Evolutionary conservation across 2,113 vertebrate genomes (phyloP).

Genomic region (Oreochromis aureus): DNA sequence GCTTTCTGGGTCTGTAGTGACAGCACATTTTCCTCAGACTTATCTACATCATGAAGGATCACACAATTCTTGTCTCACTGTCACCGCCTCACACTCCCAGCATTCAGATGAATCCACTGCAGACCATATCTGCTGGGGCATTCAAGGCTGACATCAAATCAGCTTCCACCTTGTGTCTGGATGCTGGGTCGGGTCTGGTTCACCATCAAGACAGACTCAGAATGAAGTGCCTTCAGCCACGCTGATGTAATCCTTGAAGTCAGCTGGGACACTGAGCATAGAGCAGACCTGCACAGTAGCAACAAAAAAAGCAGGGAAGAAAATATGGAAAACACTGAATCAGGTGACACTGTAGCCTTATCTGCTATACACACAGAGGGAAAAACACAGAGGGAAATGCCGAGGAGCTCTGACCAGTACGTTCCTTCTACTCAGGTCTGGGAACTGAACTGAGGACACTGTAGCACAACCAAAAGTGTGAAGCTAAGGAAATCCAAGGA

Average conservation of each 20-base stretch:
- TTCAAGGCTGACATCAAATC: background rate
- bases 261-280: conserved; percentile 54
- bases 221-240: conserved; percentile 59
- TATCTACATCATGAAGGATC: background rate
- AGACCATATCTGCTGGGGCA: background rate
- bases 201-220: conserved; percentile 26
- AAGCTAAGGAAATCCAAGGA: too few relatives aligned
- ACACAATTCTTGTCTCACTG: background rate
- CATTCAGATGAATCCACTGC: background rate
- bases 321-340: background rate
- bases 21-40: background rate
- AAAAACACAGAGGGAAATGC: background rate
- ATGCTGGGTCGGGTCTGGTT: background rate
- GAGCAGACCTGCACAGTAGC: conserved; percentile 53
- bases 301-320: background rate
- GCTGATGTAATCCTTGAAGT: conserved; percentile 60
- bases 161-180: background rate
- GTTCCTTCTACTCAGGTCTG: too few relatives aligned
- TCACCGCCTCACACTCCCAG: background rate
- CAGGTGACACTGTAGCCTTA: background rate
- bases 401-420: too few relatives aligned
- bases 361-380: background rate
- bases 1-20: background rate
- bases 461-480: too few relatives aligned
- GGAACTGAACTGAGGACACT: too few relatives aligned